Evolutionary conservation across 2,888 invertebrate genomes (phyloP), one percentile per base, ranked within the genome.

Genomic region (Acronicta psi): DNA sequence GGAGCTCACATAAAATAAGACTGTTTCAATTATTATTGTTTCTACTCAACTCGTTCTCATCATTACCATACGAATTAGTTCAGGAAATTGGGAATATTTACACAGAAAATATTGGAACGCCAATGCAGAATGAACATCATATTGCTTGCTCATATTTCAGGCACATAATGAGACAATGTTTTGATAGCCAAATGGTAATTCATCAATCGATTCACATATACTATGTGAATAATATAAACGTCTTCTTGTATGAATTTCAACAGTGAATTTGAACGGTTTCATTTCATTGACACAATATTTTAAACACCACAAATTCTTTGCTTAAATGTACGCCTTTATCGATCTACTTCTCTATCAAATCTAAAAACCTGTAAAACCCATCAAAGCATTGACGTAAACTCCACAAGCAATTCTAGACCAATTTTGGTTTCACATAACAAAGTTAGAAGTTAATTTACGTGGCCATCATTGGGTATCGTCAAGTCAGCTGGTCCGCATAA

Each of bases 401-500:
- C 0, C 25, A 4, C 10, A 5, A 25, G 25, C 10, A 10, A 25
- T 25, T 25, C 8, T 8, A 25, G 25, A 25, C 20, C 25, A 25
- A 11, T 29, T 11, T 34, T n/a, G n/a, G 0, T n/a, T 34, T 6
- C 1, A 34, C 7, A n/a, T 34, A 34, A 43, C 16, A 17, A 43
- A 16, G n/a, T 13, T 31, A 23, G 20, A 52, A 20, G 10, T 10
- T 34, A 37, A 49, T 37, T 37, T 38, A 57, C 5, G 23, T 37
- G 14, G 14, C n/a, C 31, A 58, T 18, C 42, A 66, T 69, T 73
- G 45, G 29, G 43, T 38, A 51, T 36, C 36, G 40, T 47, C 25
- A 51, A 43, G 45, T 29, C 46, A 37, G 46, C 45, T 34, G 29
- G 41, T 34, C 49, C 81, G 85, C 85, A 88, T 90, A 87, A 88